Percentiles rank a stretch among this genome's conserved stretches.
Evolutionary conservation across 2,113 vertebrate species (phyloP).

Genomic region (Pterocles orientalis): DNA sequence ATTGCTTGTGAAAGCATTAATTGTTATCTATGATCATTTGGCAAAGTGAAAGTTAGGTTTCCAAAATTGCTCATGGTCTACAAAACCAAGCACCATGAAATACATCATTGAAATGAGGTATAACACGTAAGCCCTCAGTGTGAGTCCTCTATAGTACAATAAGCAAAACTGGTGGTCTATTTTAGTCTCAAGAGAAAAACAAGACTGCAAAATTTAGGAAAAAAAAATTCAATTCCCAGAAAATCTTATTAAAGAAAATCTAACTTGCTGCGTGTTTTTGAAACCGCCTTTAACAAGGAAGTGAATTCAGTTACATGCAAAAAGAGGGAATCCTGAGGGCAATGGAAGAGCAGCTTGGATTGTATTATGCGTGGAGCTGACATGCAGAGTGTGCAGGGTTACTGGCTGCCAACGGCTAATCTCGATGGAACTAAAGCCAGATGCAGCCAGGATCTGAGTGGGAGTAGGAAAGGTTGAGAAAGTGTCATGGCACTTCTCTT

Average conservation of each 20-base stretch:
- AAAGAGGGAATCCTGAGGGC: not conserved
- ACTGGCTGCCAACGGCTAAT: not conserved
- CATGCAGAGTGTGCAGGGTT: not conserved
- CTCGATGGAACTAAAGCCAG: not conserved
- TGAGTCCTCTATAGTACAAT: not conserved
- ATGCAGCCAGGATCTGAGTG: not conserved
- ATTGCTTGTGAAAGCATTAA: not conserved
- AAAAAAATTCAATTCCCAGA: not conserved
- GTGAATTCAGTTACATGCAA: not conserved
- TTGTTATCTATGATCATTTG: not conserved
- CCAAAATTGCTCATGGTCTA: not conserved
- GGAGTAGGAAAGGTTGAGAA: not conserved
- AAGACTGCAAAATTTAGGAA: not conserved
- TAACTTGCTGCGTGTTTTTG: not conserved
- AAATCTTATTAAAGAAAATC: not conserved
- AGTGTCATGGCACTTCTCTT: fast-evolving
- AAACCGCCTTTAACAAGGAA: not conserved
- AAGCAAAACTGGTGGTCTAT: not conserved
- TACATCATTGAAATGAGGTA: not conserved
- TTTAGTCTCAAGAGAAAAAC: not conserved
- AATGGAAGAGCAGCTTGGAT: not conserved
- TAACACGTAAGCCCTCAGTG: not conserved
- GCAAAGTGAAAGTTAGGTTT: not conserved
- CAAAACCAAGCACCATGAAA: not conserved
- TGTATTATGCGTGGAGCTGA: not conserved